Conservation (phyloP, 2,113 vertebrate genomes). For the Potamarius usumacintae region DNA sequence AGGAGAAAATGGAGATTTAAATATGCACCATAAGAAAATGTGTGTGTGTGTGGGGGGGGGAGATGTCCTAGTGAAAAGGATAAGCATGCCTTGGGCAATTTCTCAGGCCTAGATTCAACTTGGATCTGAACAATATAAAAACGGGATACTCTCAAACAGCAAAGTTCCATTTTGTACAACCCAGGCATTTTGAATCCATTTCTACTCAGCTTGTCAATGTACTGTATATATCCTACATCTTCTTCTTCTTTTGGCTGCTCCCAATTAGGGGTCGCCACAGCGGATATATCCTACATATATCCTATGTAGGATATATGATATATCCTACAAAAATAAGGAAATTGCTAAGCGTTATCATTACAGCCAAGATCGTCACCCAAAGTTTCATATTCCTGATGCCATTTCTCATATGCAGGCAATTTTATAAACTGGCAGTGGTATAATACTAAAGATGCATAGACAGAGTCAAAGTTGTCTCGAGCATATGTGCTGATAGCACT, state of each 20-base stretch:
- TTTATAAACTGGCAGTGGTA: not conserved
- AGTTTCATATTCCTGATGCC: not conserved
- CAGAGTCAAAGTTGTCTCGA: not conserved
- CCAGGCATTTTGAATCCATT: not conserved
- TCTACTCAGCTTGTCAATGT: not conserved
- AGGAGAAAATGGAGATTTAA: constrained; percentile 33
- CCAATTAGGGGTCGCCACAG: too few species aligned
- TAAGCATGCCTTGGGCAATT: constrained; percentile 19
- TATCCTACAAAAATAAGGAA: not conserved
- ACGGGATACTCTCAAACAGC: not conserved
- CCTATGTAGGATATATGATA: not conserved
- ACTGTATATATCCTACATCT: too few species aligned
- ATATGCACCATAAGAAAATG: constrained; percentile 21
- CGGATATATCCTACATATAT: too few species aligned
- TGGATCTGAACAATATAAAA: not conserved
- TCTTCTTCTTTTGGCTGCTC: too few species aligned
- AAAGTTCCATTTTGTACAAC: constrained; percentile 12
- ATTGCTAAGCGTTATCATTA: not conserved
- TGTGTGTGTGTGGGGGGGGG: too few species aligned
- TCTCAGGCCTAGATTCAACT: not conserved
- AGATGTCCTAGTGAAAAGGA: not conserved
- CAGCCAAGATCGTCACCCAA: not conserved
- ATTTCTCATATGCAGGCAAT: not conserved
- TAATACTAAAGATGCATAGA: not conserved
- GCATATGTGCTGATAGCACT: not conserved